Conservation (phyloP, 2,797 vertebrate genomes). For the Siniperca undulata region DNA sequence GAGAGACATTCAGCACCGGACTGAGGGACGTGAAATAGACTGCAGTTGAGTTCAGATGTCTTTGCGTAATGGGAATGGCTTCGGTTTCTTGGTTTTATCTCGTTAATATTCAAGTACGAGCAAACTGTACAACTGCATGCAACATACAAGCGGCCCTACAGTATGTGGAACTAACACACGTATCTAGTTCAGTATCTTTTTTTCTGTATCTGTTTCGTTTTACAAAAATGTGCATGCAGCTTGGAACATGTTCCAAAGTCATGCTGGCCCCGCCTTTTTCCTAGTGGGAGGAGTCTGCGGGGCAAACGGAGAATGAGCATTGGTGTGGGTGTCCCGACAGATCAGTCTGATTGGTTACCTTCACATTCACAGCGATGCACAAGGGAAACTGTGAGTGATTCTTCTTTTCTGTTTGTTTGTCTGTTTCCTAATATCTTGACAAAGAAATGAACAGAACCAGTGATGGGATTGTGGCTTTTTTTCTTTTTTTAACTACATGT, state of each 20-base stretch:
- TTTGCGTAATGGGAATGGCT: constrained; percentile 95
- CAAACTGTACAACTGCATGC: constrained; percentile 99
- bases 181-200: constrained; percentile 91
- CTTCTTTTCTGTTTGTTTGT: constrained; percentile 53
- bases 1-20: constrained; percentile 95
- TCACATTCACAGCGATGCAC: constrained; percentile 89
- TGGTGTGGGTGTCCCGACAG: constrained; percentile 84
- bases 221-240: constrained; percentile 94
- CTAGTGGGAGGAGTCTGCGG: constrained; percentile 86
- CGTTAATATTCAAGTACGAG: constrained; percentile 96
- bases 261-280: constrained; percentile 89
- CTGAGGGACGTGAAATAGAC: constrained; percentile 86
- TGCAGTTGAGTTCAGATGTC: constrained; percentile 90
- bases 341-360: constrained; percentile 84
- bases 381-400: constrained; percentile 74
- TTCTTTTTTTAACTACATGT: constrained; percentile 70
- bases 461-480: constrained; percentile 79
- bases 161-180: constrained; percentile 95
- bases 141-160: constrained; percentile 98
- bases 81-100: constrained; percentile 95
- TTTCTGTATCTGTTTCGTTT: constrained; percentile 82
- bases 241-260: constrained; percentile 92
- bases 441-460: constrained; percentile 85
- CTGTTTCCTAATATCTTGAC: constrained; percentile 74
- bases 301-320: constrained; percentile 86